Base-by-base conservation (phyloP, 2,113 vertebrate genomes). In the Bos taurus region DNA sequence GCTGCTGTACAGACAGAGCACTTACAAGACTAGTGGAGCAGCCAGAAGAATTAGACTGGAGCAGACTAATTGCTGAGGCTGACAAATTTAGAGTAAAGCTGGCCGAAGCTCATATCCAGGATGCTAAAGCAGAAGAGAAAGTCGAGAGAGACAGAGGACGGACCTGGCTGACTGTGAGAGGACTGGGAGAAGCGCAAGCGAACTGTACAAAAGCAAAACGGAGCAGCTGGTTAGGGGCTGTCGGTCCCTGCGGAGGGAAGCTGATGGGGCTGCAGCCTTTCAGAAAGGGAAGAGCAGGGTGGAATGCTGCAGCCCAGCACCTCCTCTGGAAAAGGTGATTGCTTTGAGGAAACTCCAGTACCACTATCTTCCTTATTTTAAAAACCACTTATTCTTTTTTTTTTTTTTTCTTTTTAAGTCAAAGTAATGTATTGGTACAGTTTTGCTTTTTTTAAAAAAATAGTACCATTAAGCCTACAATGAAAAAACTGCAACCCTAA, bases 81-180 rank as follows among this genome's bases (percentile, higher is more conserved):
- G 52, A 52, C 52, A 74, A 36, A 85, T 62, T 86, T 48, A 46
- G n/a, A 80, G 62, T 54, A 19, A 33, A 50, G 80, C 64, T n/a
- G 52, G n/a, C 57, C 62, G 8, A 33, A 15, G 71, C 85, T 57
- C 46, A 23, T 14, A 36, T 25, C 81, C 21, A 59, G 64, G 91
- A 77, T 40, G 54, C 84, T 56, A 81, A 88, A 46, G 40, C 62
- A 84, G 86, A 82, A 91, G 54, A 30, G 84, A 94, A n/a, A 43
- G 74, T 84, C 52, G 11, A 54, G 87, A 81, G 80, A 95, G 62
- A 28, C 28, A 30, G 67, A 26, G 36, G 26, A 40, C 1, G 5
- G 81, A 59, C 46, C 64, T 62, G 62, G 62, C 40, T 3, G 43
- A 21, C 50, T 26, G 15, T 13, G 48, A 19, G n/a, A 56, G n/a